These are phyloP conservation scores for Chloroceryle amazona DNA, from an alignment of 2,797 vertebrate species.

Conservation along the genomic window DNA sequence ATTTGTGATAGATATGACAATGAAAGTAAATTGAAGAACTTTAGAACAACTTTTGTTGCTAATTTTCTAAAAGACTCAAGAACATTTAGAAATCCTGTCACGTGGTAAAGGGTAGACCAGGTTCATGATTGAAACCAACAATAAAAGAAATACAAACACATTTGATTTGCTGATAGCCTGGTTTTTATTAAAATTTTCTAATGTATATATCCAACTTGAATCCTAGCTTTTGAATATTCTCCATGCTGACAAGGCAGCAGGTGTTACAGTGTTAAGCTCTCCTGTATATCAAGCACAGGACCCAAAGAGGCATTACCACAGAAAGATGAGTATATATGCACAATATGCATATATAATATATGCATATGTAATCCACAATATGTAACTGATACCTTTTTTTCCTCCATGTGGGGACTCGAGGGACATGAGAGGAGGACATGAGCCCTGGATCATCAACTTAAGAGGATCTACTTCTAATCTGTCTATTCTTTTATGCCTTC, in stretches of 20 bases:
- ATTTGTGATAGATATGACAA: neutral
- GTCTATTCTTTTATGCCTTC: neutral
- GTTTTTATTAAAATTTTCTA: neutral
- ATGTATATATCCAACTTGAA: neutral
- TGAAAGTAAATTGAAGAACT: slow-evolving; percentile 22
- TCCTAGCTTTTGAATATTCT: neutral
- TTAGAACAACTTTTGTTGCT: neutral
- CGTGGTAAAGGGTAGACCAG: neutral
- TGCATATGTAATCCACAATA: neutral
- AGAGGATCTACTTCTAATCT: neutral
- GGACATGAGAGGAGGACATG: neutral
- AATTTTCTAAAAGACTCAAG: neutral
- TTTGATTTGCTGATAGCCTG: neutral
- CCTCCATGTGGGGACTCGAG: neutral
- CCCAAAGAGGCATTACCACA: neutral
- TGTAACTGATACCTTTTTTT: neutral
- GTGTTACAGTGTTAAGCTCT: neutral
- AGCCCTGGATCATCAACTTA: neutral
- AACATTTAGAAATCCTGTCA: neutral
- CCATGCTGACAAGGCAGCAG: neutral
- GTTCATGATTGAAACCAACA: neutral
- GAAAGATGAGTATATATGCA: neutral
- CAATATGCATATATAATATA: neutral
- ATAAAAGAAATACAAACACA: neutral
- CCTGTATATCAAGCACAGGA: neutral